Conservation (phyloP, 37 sponge, comb jelly and placozoan species). For the Spongilla lacustris region DNA sequence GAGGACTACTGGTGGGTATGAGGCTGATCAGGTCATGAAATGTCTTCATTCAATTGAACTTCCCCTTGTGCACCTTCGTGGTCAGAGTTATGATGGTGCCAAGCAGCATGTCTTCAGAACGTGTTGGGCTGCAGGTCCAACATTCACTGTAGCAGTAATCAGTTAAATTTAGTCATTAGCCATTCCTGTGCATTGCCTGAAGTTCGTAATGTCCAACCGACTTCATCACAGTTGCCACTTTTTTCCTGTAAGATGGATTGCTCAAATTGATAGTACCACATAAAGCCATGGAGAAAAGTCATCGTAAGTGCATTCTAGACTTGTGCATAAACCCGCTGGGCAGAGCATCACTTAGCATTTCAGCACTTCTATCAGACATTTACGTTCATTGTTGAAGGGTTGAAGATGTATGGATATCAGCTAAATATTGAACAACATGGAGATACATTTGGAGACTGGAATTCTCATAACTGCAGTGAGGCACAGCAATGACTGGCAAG, state of each 20-base stretch:
- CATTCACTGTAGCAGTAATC: slow-evolving; percentile 57
- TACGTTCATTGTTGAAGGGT: slow-evolving; percentile 30
- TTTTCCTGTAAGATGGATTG: slow-evolving; percentile 24
- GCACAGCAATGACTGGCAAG: slow-evolving; percentile 37
- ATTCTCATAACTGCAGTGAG: slow-evolving; percentile 16
- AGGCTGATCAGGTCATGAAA: background rate
- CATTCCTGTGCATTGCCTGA: slow-evolving; percentile 51
- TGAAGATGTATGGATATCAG: slow-evolving; percentile 27
- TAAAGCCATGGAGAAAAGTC: slow-evolving; percentile 13
- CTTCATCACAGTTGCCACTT: slow-evolving; percentile 8
- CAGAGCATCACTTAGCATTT: slow-evolving; percentile 51
- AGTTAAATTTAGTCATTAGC: slow-evolving; percentile 48
- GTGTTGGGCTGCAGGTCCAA: too few relatives aligned
- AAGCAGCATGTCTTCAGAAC: slow-evolving; percentile 31
- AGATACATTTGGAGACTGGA: slow-evolving; percentile 32
- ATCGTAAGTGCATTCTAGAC: slow-evolving; percentile 42
- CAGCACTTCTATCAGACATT: slow-evolving; percentile 58
- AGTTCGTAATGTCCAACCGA: slow-evolving; percentile 41
- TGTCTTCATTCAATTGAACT: slow-evolving; percentile 27
- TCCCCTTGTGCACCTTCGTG: slow-evolving; percentile 31
- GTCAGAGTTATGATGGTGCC: slow-evolving; percentile 66
- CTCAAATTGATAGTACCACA: slow-evolving; percentile 21
- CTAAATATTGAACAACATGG: slow-evolving; percentile 27
- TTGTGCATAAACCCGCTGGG: slow-evolving; percentile 55
- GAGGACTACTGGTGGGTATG: slow-evolving; percentile 1